Evolutionary conservation across 2,888 invertebrate genomes (phyloP).

Genomic region (Lasioglossum vierecki): DNA sequence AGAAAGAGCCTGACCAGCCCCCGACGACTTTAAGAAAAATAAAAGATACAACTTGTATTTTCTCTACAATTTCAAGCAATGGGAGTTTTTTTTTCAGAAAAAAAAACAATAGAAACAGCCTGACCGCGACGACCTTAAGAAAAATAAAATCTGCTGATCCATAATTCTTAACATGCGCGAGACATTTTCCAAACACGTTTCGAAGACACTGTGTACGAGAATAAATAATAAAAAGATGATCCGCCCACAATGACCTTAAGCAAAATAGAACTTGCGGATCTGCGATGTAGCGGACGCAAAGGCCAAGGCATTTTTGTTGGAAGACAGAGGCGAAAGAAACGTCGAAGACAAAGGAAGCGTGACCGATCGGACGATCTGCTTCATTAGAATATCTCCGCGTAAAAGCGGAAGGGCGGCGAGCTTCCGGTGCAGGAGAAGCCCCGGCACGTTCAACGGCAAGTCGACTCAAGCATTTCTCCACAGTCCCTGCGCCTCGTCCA

Average conservation of each 20-base stretch:
- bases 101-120: background rate
- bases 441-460: background rate
- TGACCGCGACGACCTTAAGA: background rate
- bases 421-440: slow-evolving; percentile 57
- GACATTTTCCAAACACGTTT: background rate
- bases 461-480: slow-evolving; percentile 40
- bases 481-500: slow-evolving; percentile 41
- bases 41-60: too few relatives aligned
- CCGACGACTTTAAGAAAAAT: too few relatives aligned
- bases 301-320: background rate
- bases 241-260: background rate
- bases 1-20: too few relatives aligned
- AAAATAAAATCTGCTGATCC: background rate
- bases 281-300: background rate
- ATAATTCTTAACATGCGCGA: background rate
- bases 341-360: slow-evolving; percentile 13
- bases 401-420: slow-evolving; percentile 50
- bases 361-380: slow-evolving; percentile 23
- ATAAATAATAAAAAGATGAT: background rate
- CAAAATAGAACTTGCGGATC: background rate
- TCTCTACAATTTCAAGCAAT: too few relatives aligned
- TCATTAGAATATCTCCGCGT: slow-evolving; percentile 18
- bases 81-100: too few relatives aligned
- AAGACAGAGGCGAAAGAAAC: background rate
- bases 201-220: background rate